Evolutionary conservation across 2,113 vertebrate species (phyloP).

Genomic region (Caranx ignobilis): DNA sequence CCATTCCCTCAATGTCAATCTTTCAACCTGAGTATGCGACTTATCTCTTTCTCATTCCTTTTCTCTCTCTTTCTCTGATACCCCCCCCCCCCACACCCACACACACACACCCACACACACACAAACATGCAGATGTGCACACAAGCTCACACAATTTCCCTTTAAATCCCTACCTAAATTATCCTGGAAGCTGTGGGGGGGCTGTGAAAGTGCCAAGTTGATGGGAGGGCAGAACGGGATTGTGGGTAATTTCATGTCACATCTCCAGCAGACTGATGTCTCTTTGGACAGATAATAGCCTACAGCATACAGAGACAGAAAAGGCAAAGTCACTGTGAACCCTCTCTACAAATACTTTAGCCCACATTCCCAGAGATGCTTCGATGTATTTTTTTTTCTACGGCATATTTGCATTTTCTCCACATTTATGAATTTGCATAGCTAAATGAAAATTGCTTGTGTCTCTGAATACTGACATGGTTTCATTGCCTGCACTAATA

Average conservation of each 20-base stretch:
- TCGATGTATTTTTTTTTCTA: conserved; percentile 13
- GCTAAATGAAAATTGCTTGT: conserved; percentile 28
- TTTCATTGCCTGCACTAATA: conserved; percentile 7
- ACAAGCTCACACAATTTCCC: conserved; percentile 44
- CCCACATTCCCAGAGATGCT: conserved; percentile 2
- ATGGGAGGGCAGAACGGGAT: conserved; percentile 68
- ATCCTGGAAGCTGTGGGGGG: conserved; percentile 58
- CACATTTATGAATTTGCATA: conserved; percentile 45
- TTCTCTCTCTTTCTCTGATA: no score
- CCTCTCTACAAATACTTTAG: conserved; percentile 34
- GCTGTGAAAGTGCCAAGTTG: conserved; percentile 70
- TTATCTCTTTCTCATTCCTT: conserved; percentile 12
- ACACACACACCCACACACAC: conserved; percentile 29
- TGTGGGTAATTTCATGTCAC: conserved; percentile 80
- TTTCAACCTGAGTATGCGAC: conserved; percentile 42
- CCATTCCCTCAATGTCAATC: conserved; percentile 61
- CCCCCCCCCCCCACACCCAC: conserved; percentile 28
- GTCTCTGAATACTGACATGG: conserved; percentile 12
- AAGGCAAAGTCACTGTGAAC: conserved; percentile 46
- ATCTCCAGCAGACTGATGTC: conserved; percentile 68
- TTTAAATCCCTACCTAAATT: conserved; percentile 66
- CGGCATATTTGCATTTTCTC: conserved; percentile 12
- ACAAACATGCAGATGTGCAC: conserved; percentile 22
- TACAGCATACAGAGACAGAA: conserved; percentile 50
- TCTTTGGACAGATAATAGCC: conserved; percentile 72